Evolutionary conservation across 2,888 invertebrate species (phyloP).

Genomic region (Periphyllus acericola): DNA sequence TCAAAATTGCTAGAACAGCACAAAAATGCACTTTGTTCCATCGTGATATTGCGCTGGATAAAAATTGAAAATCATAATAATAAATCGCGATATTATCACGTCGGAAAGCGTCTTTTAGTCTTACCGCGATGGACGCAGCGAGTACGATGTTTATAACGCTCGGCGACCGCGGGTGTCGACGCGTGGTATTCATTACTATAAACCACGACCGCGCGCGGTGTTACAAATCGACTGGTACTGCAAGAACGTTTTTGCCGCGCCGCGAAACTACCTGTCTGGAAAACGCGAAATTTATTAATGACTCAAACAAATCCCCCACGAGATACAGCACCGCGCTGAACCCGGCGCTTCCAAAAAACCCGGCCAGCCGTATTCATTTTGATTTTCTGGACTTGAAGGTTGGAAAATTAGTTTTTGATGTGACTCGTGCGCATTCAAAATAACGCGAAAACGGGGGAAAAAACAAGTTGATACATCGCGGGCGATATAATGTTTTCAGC

Average conservation of each 20-base stretch:
- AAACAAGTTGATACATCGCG: conserved; percentile 25
- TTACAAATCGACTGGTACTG: neutral
- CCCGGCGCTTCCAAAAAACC: conserved; percentile 1
- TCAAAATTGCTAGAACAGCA: too few relatives aligned
- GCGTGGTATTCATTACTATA: neutral
- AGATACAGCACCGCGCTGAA: neutral
- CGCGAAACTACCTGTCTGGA: neutral
- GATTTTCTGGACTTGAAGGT: conserved; percentile 53
- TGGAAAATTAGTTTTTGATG: conserved; percentile 54
- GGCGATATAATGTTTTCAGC: conserved; percentile 4
- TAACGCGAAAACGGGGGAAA: neutral
- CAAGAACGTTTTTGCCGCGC: neutral
- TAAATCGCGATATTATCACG: too few relatives aligned
- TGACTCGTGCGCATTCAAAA: neutral
- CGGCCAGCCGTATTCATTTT: conserved; percentile 26
- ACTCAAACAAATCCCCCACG: neutral
- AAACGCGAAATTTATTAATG: conserved; percentile 22
- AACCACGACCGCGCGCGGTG: too few relatives aligned
- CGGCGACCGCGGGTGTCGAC: neutral
- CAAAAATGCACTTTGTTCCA: too few relatives aligned
- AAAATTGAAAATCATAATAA: too few relatives aligned
- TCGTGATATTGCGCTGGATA: too few relatives aligned
- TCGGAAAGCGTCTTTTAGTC: too few relatives aligned
- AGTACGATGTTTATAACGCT: too few relatives aligned
- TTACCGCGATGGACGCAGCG: too few relatives aligned